These are phyloP conservation scores for Oncorhynchus mykiss DNA, from an alignment of 2,113 vertebrate genomes.

Conservation along the genomic window DNA sequence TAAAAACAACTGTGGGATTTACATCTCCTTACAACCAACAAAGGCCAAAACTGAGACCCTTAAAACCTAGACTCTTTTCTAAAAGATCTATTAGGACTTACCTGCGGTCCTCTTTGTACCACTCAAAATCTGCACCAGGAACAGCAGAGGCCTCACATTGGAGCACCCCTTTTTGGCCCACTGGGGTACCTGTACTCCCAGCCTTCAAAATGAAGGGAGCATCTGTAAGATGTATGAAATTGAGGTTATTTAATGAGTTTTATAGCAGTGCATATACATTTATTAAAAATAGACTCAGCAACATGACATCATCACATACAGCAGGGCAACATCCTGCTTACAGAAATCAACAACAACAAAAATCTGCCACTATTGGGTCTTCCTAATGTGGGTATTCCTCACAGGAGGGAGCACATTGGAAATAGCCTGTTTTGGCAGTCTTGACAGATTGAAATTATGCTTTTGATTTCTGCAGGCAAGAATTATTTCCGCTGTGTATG, in stretches of 20 bases:
- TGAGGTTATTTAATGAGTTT: background rate
- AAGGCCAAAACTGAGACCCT: no score
- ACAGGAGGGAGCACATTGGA: no score
- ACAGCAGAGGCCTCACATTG: conserved; percentile 93
- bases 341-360: no score
- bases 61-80: conserved; percentile 4
- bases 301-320: no score
- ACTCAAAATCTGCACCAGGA: conserved; percentile 90
- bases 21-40: no score
- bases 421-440: no score
- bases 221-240: conserved; percentile 72
- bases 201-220: conserved; percentile 90
- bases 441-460: no score
- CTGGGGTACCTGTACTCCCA: conserved; percentile 83
- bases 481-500: no score
- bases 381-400: no score
- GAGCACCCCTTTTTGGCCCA: conserved; percentile 91
- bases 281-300: background rate
- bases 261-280: background rate
- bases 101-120: conserved; percentile 98
- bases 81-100: conserved; percentile 48
- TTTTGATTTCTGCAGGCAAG: no score
- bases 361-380: no score
- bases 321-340: no score
- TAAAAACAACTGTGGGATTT: background rate